phyloP scores from a whole-genome alignment of 2,888 invertebrate genomes.

The Adelognathus sp. region DNA sequence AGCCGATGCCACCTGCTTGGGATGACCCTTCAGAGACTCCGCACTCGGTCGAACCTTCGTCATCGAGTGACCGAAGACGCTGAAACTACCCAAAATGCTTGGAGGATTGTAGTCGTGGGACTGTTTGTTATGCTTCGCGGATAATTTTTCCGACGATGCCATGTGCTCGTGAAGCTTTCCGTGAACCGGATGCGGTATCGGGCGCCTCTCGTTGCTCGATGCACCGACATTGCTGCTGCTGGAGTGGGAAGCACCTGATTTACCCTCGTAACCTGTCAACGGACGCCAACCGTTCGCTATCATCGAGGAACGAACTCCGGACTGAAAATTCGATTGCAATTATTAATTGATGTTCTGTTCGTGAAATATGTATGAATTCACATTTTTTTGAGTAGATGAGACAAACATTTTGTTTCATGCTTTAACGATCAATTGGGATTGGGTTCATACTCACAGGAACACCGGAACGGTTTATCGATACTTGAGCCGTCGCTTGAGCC shows the following conservation, averaged over 20 bases:
- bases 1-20: slow-evolving; percentile 65
- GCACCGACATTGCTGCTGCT: slow-evolving; percentile 48
- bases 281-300: slow-evolving; percentile 78
- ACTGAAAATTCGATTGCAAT: slow-evolving; percentile 48
- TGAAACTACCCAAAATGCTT: slow-evolving; percentile 83
- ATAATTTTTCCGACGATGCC: slow-evolving; percentile 71
- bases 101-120: slow-evolving; percentile 64
- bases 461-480: slow-evolving; percentile 25
- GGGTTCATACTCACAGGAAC: slow-evolving; percentile 40
- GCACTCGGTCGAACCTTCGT: slow-evolving; percentile 83
- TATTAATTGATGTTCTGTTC: background rate
- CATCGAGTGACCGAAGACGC: slow-evolving; percentile 84
- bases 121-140: slow-evolving; percentile 67
- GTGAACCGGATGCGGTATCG: slow-evolving; percentile 72
- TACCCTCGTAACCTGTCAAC: slow-evolving; percentile 73
- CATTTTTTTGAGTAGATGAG: background rate
- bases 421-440: background rate
- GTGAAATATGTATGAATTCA: background rate
- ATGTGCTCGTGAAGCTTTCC: slow-evolving; percentile 77
- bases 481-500: slow-evolving; percentile 46
- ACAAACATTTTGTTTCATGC: background rate
- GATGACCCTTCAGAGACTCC: slow-evolving; percentile 60
- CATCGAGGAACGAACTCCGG: slow-evolving; percentile 74
- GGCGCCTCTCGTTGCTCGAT: slow-evolving; percentile 32
- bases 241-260: slow-evolving; percentile 70